phyloP scores from a whole-genome alignment of 2,888 invertebrate genomes.

The Drosophila nigritarsus region DNA sequence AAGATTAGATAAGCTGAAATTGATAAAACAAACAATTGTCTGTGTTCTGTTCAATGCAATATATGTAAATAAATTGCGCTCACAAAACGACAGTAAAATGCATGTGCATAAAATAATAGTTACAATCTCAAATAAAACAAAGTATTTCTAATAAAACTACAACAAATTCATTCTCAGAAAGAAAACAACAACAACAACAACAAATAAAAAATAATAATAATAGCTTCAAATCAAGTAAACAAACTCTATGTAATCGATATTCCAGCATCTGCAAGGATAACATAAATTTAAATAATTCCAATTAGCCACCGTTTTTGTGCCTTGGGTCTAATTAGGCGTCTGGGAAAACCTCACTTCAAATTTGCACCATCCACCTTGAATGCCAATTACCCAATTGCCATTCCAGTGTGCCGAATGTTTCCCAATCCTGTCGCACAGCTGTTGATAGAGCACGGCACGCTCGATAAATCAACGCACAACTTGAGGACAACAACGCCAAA shows the following conservation, averaged over 20 bases:
- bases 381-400: constrained; percentile 28
- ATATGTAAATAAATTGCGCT: not conserved
- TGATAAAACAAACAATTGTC: not conserved
- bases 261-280: not conserved
- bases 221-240: not conserved
- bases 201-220: not conserved
- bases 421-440: constrained; percentile 45
- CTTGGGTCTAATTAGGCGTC: constrained; percentile 51
- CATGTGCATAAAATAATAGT: not conserved
- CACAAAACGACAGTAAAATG: not conserved
- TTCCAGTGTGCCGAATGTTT: constrained; percentile 25
- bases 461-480: constrained; percentile 64
- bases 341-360: constrained; percentile 34
- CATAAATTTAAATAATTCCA: constrained; percentile 44
- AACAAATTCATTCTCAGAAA: not conserved
- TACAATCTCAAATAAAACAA: not conserved
- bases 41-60: not conserved
- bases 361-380: constrained; percentile 29
- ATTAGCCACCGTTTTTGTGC: constrained; percentile 55
- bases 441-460: constrained; percentile 47
- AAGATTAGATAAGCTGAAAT: constrained; percentile 11
- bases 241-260: not conserved
- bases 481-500: constrained; percentile 30
- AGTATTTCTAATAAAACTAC: not conserved
- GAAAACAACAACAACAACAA: too few species aligned